Evolutionary conservation across 2,113 vertebrate genomes (phyloP).

Genomic region (Nycticryphes semicollaris): DNA sequence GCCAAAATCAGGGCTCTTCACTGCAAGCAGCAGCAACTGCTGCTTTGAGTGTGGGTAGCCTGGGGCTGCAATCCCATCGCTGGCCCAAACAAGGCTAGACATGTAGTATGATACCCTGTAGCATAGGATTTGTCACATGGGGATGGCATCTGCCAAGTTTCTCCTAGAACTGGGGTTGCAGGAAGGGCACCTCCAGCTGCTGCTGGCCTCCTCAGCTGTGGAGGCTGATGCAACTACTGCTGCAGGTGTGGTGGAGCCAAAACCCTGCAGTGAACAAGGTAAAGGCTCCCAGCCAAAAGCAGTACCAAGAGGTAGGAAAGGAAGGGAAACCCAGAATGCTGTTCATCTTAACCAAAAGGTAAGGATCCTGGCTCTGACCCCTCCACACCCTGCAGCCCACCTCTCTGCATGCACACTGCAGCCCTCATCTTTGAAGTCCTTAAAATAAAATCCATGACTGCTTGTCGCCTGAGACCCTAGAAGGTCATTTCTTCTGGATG

Average conservation of each 20-base stretch:
- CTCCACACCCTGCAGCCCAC: not conserved
- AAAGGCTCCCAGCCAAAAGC: not conserved
- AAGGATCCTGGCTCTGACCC: not conserved
- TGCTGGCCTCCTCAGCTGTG: fast-evolving
- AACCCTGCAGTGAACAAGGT: not conserved
- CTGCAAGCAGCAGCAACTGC: not conserved
- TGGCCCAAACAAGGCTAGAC: not conserved
- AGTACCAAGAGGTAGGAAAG: not conserved
- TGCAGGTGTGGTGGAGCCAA: not conserved
- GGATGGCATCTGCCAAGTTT: not conserved
- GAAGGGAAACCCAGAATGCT: not conserved
- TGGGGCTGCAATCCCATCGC: not conserved
- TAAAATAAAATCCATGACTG: not conserved
- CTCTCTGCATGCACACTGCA: not conserved
- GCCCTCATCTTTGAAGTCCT: not conserved
- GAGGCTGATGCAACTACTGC: not conserved
- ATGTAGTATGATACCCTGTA: not conserved
- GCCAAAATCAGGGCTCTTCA: not conserved
- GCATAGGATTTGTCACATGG: not conserved
- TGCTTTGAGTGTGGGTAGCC: fast-evolving
- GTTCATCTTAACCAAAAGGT: not conserved
- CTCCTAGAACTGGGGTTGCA: not conserved
- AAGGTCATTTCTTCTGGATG: not conserved
- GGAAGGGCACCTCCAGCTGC: not conserved
- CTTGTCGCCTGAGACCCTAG: fast-evolving